phyloP scores from a whole-genome alignment of 1,140 invertebrate species.

The Drosophila busckii region DNA sequence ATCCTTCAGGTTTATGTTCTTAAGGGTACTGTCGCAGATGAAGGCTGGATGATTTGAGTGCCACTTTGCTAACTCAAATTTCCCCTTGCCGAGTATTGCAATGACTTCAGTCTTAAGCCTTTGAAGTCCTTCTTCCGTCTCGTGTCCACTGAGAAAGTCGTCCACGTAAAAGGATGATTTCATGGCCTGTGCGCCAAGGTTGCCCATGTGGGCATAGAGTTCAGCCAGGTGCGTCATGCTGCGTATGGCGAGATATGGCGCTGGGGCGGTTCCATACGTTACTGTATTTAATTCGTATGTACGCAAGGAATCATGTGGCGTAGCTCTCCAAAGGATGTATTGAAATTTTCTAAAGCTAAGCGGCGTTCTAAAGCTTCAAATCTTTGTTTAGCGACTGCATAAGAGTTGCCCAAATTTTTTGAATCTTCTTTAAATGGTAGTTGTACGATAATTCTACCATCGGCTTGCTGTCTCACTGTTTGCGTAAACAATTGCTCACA shows the following conservation, averaged over 20 bases:
- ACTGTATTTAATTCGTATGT: slow-evolving; percentile 26
- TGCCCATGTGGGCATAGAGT: background rate
- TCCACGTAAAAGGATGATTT: slow-evolving; percentile 14
- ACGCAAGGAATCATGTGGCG: slow-evolving; percentile 34
- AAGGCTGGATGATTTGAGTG: no score
- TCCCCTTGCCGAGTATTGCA: slow-evolving; percentile 3
- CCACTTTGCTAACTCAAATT: no score
- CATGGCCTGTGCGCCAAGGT: no score
- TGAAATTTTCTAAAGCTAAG: slow-evolving; percentile 69
- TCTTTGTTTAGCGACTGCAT: no score
- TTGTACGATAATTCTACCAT: slow-evolving; percentile 24
- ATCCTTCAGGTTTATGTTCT: background rate
- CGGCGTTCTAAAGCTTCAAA: no score
- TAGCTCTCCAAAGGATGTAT: slow-evolving; percentile 78
- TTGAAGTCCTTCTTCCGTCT: background rate
- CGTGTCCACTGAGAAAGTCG: slow-evolving; percentile 2
- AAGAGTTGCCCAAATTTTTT: slow-evolving; percentile 47
- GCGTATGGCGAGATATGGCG: slow-evolving; percentile 7
- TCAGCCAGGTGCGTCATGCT: slow-evolving; percentile 4
- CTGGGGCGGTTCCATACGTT: slow-evolving; percentile 11
- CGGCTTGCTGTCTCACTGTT: no score
- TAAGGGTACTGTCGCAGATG: slow-evolving; percentile 7
- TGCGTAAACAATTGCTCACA: no score
- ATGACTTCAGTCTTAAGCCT: slow-evolving; percentile 12
- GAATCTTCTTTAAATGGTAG: slow-evolving; percentile 40